A percentile compares a stretch with the other conserved stretches of the same genome.
These are phyloP conservation scores for Diadumene lineata DNA, from an alignment of 92 coral and sea anemone species.

Conservation along the genomic window DNA sequence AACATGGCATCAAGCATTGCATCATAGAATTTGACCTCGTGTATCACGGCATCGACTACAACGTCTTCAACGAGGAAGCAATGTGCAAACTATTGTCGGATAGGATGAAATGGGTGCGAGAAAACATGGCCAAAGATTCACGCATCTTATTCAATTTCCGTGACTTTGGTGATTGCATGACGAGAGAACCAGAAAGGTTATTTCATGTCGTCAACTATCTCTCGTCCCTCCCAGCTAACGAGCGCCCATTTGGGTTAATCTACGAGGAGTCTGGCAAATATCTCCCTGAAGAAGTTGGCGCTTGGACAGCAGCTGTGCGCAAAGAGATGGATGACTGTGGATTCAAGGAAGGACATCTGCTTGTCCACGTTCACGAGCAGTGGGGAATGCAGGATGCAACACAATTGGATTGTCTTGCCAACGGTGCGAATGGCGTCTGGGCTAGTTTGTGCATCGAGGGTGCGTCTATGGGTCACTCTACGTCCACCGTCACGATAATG, in stretches of 20 bases:
- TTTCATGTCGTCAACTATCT: conserved; percentile 53
- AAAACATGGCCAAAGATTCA: conserved; percentile 58
- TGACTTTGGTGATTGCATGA: conserved; percentile 71
- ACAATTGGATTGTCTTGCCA: conserved; percentile 69
- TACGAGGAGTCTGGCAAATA: conserved; percentile 69
- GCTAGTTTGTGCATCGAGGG: conserved; percentile 81
- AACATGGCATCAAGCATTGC: conserved; percentile 59
- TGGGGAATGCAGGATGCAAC: conserved; percentile 65
- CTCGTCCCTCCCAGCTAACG: conserved; percentile 40
- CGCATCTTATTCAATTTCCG: conserved; percentile 68
- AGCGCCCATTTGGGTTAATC: conserved; percentile 71
- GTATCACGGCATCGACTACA: conserved; percentile 69
- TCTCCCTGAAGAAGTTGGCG: conserved; percentile 72
- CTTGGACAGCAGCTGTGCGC: conserved; percentile 70
- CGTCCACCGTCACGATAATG: conserved; percentile 67
- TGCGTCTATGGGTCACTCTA: conserved; percentile 79
- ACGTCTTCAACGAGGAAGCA: conserved; percentile 44
- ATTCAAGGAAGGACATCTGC: conserved; percentile 53
- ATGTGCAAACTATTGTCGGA: conserved; percentile 50
- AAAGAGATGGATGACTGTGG: conserved; percentile 61
- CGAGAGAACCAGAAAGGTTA: conserved; percentile 44
- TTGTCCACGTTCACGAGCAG: conserved; percentile 82
- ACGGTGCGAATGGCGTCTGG: conserved; percentile 83
- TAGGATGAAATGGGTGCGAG: conserved; percentile 63
- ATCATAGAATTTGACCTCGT: conserved; percentile 78